Conservation (phyloP, 2,113 vertebrate genomes). For the Muntiacus reevesi region DNA sequence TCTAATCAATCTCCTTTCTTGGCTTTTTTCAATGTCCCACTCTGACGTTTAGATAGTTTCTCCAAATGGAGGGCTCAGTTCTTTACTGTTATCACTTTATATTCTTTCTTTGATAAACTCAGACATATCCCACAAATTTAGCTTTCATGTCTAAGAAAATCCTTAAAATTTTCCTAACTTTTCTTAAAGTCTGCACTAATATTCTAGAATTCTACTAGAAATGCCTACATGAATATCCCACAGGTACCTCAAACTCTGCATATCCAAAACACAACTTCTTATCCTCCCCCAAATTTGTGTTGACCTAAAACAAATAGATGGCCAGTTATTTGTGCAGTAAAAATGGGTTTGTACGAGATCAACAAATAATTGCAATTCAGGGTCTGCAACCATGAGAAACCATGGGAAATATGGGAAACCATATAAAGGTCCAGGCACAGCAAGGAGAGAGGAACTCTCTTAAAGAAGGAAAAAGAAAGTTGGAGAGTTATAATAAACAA, state of each 20-base stretch:
- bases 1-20: neutral
- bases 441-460: neutral
- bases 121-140: neutral
- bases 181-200: neutral
- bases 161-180: neutral
- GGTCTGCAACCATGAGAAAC: neutral
- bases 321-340: neutral
- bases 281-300: neutral
- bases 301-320: neutral
- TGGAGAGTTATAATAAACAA: neutral
- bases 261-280: neutral
- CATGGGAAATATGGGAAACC: neutral
- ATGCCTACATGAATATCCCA: neutral
- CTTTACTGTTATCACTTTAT: neutral
- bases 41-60: neutral
- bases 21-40: neutral
- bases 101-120: slow-evolving; percentile 4
- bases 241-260: neutral
- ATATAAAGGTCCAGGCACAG: neutral
- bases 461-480: neutral
- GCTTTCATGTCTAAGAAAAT: slow-evolving; percentile 19
- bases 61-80: neutral
- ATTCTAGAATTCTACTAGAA: neutral
- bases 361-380: neutral
- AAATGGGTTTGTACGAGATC: neutral